Base-by-base conservation (phyloP, 2,113 vertebrate species). In the Corythaeola cristata region DNA sequence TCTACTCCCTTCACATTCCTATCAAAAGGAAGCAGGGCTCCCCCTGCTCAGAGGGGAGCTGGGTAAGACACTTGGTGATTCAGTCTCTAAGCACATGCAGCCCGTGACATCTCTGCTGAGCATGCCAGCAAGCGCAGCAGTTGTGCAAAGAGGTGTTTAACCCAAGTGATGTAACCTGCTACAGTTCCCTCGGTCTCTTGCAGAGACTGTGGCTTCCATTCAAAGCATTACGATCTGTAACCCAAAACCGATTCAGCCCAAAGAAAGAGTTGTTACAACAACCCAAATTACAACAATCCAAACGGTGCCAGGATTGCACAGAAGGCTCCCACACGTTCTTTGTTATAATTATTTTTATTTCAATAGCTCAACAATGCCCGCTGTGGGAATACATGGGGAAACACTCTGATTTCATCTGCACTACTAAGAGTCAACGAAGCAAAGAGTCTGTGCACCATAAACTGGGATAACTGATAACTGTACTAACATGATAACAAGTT, bases 231-330 rank as follows among this genome's bases (percentile, higher is more conserved):
- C 71, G 80, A 50, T 79, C 67, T 79, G 91, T 47, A 53, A 45
- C 62, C 87, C 3, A 0, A 85, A 93, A 76, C n/a, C 1, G 1
- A 73, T 69, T 89, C 91, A 95, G 71, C 63, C 62, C 71, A 85
- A 93, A 87, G 69, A 97, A 95, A 20, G 69, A 95, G 62, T 79
- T 94, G 87, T 95, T 95, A 82, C 58, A 94, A 89, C 69, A 52
- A 93, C 35, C 27, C 49, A 58, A 44, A 44, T 44, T 44, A 44
- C 41, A 44, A 44, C 41, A 44, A 44, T 44, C 41, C 41, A 59
- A 39, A 53, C 3, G 32, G 41, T 89, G 92, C 89, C 96, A 95
- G 80, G 50, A 90, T 49, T 87, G n/a, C 41, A 56, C n/a, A 80
- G 77, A 95, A 87, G 66, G 69, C 41, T 91, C 58, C 77, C 76